Conservation (phyloP, 2,113 vertebrate species). For the Litocranius walleri region DNA sequence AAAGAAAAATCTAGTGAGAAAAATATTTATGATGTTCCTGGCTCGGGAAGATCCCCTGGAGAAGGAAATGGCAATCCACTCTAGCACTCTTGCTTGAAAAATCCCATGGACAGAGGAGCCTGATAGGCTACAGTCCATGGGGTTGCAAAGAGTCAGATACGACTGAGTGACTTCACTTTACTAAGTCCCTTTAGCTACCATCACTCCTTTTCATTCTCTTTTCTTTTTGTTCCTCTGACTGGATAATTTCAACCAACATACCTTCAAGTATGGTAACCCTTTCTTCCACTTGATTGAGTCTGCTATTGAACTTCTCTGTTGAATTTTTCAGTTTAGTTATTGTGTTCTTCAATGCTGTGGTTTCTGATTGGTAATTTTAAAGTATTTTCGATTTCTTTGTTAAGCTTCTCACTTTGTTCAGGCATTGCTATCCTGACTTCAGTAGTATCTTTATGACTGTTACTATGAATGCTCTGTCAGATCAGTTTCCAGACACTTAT, state of each 20-base stretch:
- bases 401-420: not conserved
- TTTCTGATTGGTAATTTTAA: not conserved
- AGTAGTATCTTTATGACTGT: not conserved
- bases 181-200: not conserved
- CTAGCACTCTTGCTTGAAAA: too few relatives aligned
- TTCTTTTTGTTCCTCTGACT: not conserved
- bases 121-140: too few relatives aligned
- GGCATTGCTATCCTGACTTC: not conserved
- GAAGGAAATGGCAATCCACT: too few relatives aligned
- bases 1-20: not conserved
- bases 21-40: not conserved
- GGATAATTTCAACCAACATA: not conserved
- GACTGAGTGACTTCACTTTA: too few relatives aligned
- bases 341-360: not conserved
- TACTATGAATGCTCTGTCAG: not conserved
- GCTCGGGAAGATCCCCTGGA: too few relatives aligned
- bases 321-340: not conserved
- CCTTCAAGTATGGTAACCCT: not conserved
- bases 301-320: not conserved
- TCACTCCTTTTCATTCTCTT: not conserved
- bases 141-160: too few relatives aligned
- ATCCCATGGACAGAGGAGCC: too few relatives aligned
- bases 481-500: not conserved
- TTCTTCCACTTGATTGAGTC: not conserved
- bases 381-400: not conserved